Evolutionary conservation across 2,797 vertebrate species (phyloP), one percentile per base, ranked within the genome.

Genomic region (Pteropus rufus): DNA sequence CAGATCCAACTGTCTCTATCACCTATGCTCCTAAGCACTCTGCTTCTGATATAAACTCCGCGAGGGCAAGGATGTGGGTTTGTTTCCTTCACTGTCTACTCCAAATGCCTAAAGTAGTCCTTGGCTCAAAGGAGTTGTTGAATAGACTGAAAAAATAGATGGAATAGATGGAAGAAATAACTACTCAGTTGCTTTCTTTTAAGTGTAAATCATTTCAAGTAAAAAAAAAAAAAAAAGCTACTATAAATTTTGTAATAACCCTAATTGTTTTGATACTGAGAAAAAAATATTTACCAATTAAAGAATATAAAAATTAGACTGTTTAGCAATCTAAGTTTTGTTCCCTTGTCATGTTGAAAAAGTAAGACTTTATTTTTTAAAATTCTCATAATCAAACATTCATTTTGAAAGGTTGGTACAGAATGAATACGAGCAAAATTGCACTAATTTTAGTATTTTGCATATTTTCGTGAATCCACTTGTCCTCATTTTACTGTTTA

Each of bases 231-330:
- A 80, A 82, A 84, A 84, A 81, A 31, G 14, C 18, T 39, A 41
- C 60, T 92, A 60, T 54, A 86, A 60, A 85, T 16, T 80, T 65
- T 94, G 2, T 83, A 96, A 67, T 83, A 83, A 64, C 16, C 15
- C 34, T 60, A 86, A 88, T 39, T 24, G 4, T 80, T 92, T 62
- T 86, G 60, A 92, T 82, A 82, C 4, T 90, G 26, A 89, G 95
- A 65, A 72, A 95, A 95, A 49, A 36, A 88, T 34, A 73, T 29
- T 70, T 90, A 73, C 1, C 16, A 65, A 64, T 62, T 77, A 76
- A 94, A 70, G 26, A 83, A 80, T 89, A 31, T 89, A 87, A 94
- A 94, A 95, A 88, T 87, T 80, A 94, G 69, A 83, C 36, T 79
- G 5, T 58, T 77, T 34, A 87, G 80, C 86, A 95, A 85, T 80